A percentile compares a stretch with the other conserved stretches of the same genome.
Evolutionary conservation across 2,888 invertebrate species (phyloP).

Genomic region (Holacanthella duospinosa): DNA sequence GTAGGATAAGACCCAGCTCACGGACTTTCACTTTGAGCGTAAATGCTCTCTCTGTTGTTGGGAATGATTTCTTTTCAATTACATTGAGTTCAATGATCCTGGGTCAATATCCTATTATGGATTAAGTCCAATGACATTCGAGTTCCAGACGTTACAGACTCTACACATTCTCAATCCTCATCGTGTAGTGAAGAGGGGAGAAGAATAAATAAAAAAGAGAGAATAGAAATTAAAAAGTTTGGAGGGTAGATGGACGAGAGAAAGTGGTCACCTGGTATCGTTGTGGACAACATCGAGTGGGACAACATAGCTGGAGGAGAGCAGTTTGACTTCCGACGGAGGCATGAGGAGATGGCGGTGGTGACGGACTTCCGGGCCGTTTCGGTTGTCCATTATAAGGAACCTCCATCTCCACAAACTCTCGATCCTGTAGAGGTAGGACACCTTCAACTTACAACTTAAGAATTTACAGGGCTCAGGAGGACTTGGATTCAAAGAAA

Average conservation of each 20-base stretch:
- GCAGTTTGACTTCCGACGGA: slow-evolving; percentile 35
- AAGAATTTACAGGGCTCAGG: not conserved
- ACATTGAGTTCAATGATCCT: too few relatives aligned
- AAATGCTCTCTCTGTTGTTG: not conserved
- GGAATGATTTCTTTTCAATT: not conserved
- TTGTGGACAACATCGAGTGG: slow-evolving; percentile 38
- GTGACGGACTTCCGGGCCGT: slow-evolving; percentile 55
- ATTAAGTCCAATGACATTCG: too few relatives aligned
- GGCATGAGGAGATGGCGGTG: slow-evolving; percentile 36
- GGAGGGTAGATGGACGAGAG: slow-evolving; percentile 13
- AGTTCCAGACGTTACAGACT: too few relatives aligned
- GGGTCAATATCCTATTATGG: too few relatives aligned
- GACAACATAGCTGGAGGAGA: slow-evolving; percentile 37
- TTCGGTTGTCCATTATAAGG: slow-evolving; percentile 89
- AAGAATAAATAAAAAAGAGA: too few relatives aligned
- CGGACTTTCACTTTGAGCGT: not conserved
- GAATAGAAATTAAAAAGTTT: not conserved
- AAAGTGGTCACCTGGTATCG: slow-evolving; percentile 36
- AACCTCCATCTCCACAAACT: slow-evolving; percentile 91
- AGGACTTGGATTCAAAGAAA: not conserved
- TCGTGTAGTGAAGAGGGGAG: too few relatives aligned
- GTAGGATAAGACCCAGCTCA: not conserved
- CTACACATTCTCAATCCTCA: too few relatives aligned
- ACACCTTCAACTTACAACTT: not conserved
- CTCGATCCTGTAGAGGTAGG: slow-evolving; percentile 63